These are phyloP conservation scores for Drosophila aldrichi DNA, from an alignment of 2,888 invertebrate genomes.

Conservation along the genomic window DNA sequence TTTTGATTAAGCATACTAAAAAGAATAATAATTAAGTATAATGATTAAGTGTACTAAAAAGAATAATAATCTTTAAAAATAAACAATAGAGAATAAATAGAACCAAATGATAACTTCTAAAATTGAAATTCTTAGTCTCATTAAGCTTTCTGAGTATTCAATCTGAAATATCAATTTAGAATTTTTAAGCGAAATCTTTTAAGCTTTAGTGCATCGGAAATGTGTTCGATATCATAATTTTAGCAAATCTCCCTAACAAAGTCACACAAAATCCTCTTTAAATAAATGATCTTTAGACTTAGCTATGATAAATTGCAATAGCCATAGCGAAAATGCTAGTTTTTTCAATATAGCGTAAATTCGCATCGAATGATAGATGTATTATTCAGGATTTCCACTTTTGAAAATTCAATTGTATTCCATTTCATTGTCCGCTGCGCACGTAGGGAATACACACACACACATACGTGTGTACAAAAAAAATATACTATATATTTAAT, in stretches of 20 bases:
- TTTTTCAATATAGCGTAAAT: slow-evolving; percentile 8
- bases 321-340: not conserved
- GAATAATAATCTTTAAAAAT: too few relatives aligned
- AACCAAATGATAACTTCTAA: too few relatives aligned
- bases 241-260: not conserved
- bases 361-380: slow-evolving; percentile 1
- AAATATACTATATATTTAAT: slow-evolving; percentile 65
- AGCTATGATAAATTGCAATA: slow-evolving; percentile 8
- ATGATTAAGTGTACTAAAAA: too few relatives aligned
- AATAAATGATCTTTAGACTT: slow-evolving; percentile 7
- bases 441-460: slow-evolving; percentile 17
- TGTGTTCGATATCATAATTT: not conserved
- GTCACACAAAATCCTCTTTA: not conserved
- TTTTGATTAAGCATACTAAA: too few relatives aligned
- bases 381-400: slow-evolving; percentile 45
- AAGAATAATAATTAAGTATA: too few relatives aligned
- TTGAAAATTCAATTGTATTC: slow-evolving; percentile 46
- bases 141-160: too few relatives aligned
- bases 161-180: too few relatives aligned
- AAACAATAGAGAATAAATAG: too few relatives aligned
- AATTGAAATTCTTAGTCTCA: too few relatives aligned
- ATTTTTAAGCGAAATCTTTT: not conserved
- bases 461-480: slow-evolving; percentile 11
- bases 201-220: not conserved
- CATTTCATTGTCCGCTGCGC: slow-evolving; percentile 37